Conservation (phyloP, 1,140 invertebrate genomes). For the Megathymus violae region DNA sequence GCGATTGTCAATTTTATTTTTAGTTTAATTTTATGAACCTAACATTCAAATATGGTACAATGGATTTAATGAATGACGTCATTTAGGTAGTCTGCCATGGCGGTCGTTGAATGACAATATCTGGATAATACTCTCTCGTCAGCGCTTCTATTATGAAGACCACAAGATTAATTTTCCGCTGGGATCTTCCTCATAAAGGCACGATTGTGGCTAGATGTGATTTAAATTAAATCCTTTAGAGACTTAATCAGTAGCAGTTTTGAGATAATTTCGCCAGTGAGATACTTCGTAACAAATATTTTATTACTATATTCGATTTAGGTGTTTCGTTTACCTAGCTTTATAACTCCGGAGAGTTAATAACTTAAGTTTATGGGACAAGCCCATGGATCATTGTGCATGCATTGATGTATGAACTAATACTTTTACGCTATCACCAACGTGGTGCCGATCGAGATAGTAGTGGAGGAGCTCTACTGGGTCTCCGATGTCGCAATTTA, state of each 20-base stretch:
- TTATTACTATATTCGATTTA: too few species aligned
- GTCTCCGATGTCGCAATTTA: too few species aligned
- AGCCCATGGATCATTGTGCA: too few species aligned
- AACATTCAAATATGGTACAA: neutral
- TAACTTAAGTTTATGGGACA: too few species aligned
- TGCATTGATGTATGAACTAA: too few species aligned
- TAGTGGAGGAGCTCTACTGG: too few species aligned
- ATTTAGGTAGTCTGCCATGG: neutral
- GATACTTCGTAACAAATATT: too few species aligned
- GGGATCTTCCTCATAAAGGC: slow-evolving; percentile 12
- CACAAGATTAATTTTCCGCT: slow-evolving; percentile 41
- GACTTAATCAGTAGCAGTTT: slow-evolving; percentile 1
- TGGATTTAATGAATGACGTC: neutral
- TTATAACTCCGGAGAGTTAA: too few species aligned
- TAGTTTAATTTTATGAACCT: neutral
- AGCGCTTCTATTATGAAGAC: slow-evolving; percentile 21
- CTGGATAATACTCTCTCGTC: neutral
- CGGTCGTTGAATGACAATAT: neutral
- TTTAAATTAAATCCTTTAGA: slow-evolving; percentile 20
- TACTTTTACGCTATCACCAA: too few species aligned
- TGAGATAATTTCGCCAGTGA: neutral
- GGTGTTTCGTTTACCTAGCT: too few species aligned
- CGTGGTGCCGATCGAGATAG: too few species aligned
- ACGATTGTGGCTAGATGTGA: slow-evolving; percentile 11
- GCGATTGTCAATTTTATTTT: neutral